Base-by-base conservation (phyloP, 2,888 invertebrate species). In the Euplagia quadripunctaria region DNA sequence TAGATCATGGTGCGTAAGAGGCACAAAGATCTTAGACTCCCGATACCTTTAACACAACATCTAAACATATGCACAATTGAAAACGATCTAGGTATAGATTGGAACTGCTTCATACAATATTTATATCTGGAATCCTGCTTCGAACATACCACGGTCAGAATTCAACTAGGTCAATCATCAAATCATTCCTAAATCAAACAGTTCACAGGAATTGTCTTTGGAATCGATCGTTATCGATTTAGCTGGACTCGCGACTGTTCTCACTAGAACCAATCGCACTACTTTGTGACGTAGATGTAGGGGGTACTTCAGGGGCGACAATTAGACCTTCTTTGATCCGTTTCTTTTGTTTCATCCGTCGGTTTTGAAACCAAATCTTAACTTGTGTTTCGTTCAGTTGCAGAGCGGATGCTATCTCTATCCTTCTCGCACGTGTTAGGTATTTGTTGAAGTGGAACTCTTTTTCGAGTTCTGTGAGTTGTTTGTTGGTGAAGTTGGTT, bases 381-480 rank as follows among this genome's bases (percentile, higher is more conserved):
- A 98, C 98, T 96, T 99, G 99, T 2, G 99, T 99, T 93, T 99
- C 99, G 94, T 99, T 99, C 71, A 99, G 97, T 89, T 99, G 99
- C 72, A 99, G 96, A 5, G 99, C 98, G 4, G 99, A 98, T 0
- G 99, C 99, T 84, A 99, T 99, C 95, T 99, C 99, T 91, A 99
- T 99, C 86, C 99, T 97, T 82, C 99, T 96, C 61, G 99, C 99
- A 85, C 99, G 96, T 61, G 99, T 99, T 88, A 99, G 97, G 96
- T 99, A 99, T 95, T 99, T 99, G 96, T 99, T 99, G 96, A 99
- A 99, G 94, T 99, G 99, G 96, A 99, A 99, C 94, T 99, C 99
- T 92, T 99, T 99, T 93, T 99, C 99, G 82, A 99, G 96, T 94
- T 99, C 99, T 4, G 99, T 99, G 80, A 99, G 97, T 93, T 99